Percentiles rank a stretch among this genome's conserved stretches.
phyloP scores from a whole-genome alignment of 2,113 vertebrate genomes.

The Neolamprologus hecqui region DNA sequence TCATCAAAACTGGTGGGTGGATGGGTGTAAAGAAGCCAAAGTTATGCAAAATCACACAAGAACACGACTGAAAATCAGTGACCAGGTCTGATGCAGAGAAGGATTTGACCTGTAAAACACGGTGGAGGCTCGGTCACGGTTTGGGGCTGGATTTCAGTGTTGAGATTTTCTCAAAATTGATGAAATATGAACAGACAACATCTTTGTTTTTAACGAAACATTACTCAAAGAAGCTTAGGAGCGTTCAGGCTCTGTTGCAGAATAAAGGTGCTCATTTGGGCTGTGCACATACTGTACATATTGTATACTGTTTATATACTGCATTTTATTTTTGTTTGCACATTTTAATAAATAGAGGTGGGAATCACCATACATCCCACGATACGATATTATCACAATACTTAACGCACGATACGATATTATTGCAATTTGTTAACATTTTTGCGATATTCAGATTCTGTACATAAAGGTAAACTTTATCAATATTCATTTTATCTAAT shows the following conservation, averaged over 20 bases:
- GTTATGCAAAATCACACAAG: accelerated
- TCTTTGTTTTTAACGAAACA: background rate
- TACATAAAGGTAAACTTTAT: too few species aligned
- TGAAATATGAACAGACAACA: accelerated
- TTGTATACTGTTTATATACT: accelerated
- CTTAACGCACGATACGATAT: too few species aligned
- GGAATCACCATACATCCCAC: too few species aligned
- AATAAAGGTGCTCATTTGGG: background rate
- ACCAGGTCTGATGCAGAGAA: background rate
- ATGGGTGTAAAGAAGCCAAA: accelerated
- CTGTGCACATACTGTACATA: background rate
- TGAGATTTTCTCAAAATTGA: background rate
- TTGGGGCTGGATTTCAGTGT: background rate
- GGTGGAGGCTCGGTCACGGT: background rate
- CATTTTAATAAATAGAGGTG: background rate
- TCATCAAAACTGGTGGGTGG: background rate
- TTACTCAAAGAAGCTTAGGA: background rate
- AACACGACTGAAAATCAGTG: background rate
- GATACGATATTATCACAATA: too few species aligned
- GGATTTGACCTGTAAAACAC: background rate
- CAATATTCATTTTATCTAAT: too few species aligned
- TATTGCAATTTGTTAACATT: accelerated
- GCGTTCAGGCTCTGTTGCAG: background rate
- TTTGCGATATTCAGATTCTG: too few species aligned
- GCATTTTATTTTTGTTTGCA: background rate